Conservation (phyloP, 1,140 invertebrate genomes). For the Dermatophagoides farinae region DNA sequence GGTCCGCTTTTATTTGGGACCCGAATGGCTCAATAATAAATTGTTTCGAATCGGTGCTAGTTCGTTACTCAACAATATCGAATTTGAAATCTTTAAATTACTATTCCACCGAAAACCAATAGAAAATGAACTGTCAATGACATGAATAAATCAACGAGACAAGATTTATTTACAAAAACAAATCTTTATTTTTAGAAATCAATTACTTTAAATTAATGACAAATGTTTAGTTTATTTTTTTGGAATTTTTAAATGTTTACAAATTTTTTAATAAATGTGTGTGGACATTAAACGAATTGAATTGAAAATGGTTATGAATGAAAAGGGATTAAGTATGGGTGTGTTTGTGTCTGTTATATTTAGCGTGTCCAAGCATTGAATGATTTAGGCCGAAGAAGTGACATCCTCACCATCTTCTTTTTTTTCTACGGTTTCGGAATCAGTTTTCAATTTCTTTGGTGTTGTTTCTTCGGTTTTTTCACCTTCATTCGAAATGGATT, state of each 20-base stretch:
- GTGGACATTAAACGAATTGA: too few relatives aligned
- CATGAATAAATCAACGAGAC: background rate
- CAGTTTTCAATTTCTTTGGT: background rate
- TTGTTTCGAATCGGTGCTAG: conserved; percentile 90
- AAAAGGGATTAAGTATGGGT: too few relatives aligned
- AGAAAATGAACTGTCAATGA: background rate
- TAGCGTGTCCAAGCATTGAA: background rate
- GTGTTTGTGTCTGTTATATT: background rate
- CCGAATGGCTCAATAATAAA: conserved; percentile 57
- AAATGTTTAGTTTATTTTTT: too few relatives aligned
- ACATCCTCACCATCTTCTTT: background rate
- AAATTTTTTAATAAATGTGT: too few relatives aligned
- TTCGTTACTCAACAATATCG: conserved; percentile 56
- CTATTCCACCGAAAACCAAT: conserved; percentile 17
- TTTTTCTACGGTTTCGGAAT: background rate
- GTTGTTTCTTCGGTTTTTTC: background rate
- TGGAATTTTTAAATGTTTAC: too few relatives aligned
- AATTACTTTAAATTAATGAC: too few relatives aligned
- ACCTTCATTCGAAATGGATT: background rate
- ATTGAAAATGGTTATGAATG: too few relatives aligned
- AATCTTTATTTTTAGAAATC: too few relatives aligned
- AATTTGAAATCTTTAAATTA: conserved; percentile 36
- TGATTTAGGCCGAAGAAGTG: background rate
- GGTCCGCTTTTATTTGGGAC: conserved; percentile 61
- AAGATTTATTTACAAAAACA: too few relatives aligned